These are phyloP conservation scores for Pollachius pollachius DNA, from an alignment of 2,113 vertebrate genomes.

Conservation along the genomic window DNA sequence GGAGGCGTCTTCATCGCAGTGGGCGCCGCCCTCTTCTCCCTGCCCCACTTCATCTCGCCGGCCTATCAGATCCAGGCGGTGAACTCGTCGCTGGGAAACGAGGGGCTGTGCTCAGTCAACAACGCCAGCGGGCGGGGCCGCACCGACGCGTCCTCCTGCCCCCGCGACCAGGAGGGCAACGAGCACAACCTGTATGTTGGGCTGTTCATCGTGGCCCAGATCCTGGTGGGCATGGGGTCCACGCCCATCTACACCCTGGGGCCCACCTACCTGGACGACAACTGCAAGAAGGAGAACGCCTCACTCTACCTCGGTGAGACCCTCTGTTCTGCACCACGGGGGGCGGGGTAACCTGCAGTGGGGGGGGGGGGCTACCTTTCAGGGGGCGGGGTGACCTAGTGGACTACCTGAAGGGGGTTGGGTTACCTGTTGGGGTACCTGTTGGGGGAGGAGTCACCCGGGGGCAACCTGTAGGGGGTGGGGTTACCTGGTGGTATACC, in stretches of 20 bases:
- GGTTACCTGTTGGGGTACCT: too few relatives aligned
- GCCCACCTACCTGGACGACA: constrained; percentile 97
- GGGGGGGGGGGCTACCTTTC: too few relatives aligned
- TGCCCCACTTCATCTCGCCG: constrained; percentile 97
- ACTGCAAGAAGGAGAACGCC: constrained; percentile 97
- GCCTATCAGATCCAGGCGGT: constrained; percentile 91
- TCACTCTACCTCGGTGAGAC: constrained; percentile 95
- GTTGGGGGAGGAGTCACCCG: too few relatives aligned
- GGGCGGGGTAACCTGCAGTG: too few relatives aligned
- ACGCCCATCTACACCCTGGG: constrained; percentile 98
- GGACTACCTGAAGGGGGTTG: too few relatives aligned
- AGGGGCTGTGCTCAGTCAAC: constrained; percentile 84
- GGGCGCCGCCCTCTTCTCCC: constrained; percentile 89
- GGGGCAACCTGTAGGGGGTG: too few relatives aligned
- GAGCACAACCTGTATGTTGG: constrained; percentile 93
- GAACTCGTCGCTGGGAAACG: constrained; percentile 82
- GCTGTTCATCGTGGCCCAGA: constrained; percentile 92
- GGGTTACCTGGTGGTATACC: too few relatives aligned
- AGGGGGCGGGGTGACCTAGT: too few relatives aligned
- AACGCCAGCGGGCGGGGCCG: constrained; percentile 75
- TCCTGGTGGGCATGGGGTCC: constrained; percentile 97
- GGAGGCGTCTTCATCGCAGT: constrained; percentile 89
- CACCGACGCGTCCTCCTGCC: constrained; percentile 73
- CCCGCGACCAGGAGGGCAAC: constrained; percentile 82
- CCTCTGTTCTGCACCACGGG: background rate